phyloP scores from a whole-genome alignment of 2,888 invertebrate genomes.

The Eristalinus aeneus region DNA sequence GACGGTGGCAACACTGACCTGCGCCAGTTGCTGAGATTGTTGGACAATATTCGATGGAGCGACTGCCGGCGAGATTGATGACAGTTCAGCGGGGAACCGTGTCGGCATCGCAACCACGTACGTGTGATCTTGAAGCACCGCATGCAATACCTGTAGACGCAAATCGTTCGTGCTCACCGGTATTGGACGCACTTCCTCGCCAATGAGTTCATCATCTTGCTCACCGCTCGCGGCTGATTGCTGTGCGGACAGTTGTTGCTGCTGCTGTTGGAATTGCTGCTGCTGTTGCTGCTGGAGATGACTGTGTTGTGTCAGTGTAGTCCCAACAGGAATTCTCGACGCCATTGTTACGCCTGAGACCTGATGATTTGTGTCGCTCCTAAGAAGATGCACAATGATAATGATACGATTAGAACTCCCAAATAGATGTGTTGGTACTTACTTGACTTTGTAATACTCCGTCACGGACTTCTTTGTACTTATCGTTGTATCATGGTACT shows the following conservation, averaged over 20 bases:
- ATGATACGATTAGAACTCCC: not conserved
- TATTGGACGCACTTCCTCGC: constrained; percentile 79
- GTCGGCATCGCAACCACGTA: constrained; percentile 77
- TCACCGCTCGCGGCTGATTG: constrained; percentile 68
- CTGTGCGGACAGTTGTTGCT: constrained; percentile 39
- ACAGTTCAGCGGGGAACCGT: constrained; percentile 71
- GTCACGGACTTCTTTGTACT: constrained; percentile 75
- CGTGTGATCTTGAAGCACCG: constrained; percentile 80
- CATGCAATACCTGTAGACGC: constrained; percentile 78
- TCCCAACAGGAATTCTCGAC: constrained; percentile 63
- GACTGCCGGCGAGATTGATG: constrained; percentile 51
- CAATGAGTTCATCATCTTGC: constrained; percentile 79
- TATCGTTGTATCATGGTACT: constrained; percentile 74
- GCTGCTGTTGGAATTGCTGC: constrained; percentile 33
- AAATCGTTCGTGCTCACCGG: constrained; percentile 78
- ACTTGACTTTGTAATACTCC: constrained; percentile 76
- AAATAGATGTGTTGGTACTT: constrained; percentile 59
- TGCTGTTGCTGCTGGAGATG: constrained; percentile 34
- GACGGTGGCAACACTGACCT: not conserved
- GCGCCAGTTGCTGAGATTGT: constrained; percentile 43
- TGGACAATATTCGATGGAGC: constrained; percentile 44
- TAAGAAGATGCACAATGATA: not conserved
- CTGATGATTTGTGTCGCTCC: constrained; percentile 22
- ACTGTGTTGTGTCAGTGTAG: constrained; percentile 37
- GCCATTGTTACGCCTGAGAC: constrained; percentile 47